Base-by-base conservation (phyloP, 2,888 invertebrate species). In the Phragmatobia fuliginosa region DNA sequence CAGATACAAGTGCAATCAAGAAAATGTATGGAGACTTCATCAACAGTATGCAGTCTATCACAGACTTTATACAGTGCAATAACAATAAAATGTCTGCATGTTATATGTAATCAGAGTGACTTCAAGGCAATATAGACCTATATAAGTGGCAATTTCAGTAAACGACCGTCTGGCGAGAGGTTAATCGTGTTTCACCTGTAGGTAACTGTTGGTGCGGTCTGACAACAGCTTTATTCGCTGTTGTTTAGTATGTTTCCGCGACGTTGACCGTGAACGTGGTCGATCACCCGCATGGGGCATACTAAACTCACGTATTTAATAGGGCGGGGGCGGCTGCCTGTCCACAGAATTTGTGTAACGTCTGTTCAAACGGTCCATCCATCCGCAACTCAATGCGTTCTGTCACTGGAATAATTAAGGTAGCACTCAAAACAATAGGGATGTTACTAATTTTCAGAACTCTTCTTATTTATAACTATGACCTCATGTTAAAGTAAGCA, bases 171-270 rank as follows among this genome's bases (percentile, higher is more conserved):
- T 85, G 87, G 74, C 85, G 90, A 92, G 90, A 91, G 91, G 92
- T 93, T 91, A 92, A 92, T 93, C 88, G 88, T 83, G 83, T 88
- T 87, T 91, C 91, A 94, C 92, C 92, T 93, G 92, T 86, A 87
- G 82, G 81, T 91, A 91, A 92, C 91, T 90, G 93, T 89, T 87
- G 83, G 71, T 75, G 79, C 78, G 79, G 68, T 83, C 84, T 74
- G 83, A 82, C 84, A 75, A 80, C 74, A 81, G 87, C 89, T 92
- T 91, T 92, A 91, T 91, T 88, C 81, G 84, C 82, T 72, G 83
- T 78, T 82, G 83, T 82, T 81, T 81, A 85, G 75, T 82, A 80
- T 79, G 83, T 85, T 83, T 82, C 85, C 81, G 80, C 81, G 78
- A 78, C 73, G 77, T 60, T 83, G 92, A 82, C 94, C 94, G 83